Evolutionary conservation across 2,797 vertebrate species (phyloP), one percentile per base, ranked within the genome.

Genomic region (Synaphobranchus kaupii): DNA sequence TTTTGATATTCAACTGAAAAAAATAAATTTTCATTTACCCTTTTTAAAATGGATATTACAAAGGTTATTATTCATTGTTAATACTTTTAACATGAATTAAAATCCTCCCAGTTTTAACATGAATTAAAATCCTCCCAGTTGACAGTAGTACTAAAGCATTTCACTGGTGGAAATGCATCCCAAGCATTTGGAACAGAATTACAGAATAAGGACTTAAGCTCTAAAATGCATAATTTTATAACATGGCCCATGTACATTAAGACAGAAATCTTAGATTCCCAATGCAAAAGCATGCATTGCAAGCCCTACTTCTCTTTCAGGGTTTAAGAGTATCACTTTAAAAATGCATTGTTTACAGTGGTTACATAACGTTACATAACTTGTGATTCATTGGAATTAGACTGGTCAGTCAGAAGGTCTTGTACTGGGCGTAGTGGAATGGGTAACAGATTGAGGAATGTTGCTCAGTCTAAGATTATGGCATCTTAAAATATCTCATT

Each of bases 401-500:
- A 71, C 47, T 81, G 44, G 44, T 5, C 2, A 47, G 20, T 50
- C 47, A 22, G 8, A 47, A 20, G 73, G 44, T 81, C 25, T 81
- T 50, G 25, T 81, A n/a, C 1, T 81, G 6, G 15, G 39, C 47
- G 47, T 81, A 12, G 44, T 25, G 22, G 25, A 25, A 81, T 81
- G 20, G 13, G 50, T 60, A 86, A 68, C 13, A 8, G 12, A 83
- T 66, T 34, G 47, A 47, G 25, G 17, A 48, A 60, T 66, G 44
- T 86, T 86, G 44, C 10, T 86, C 15, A n/a, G 15, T 47, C 60
- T 12, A 44, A 63, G 85, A 66, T 83, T 39, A 48, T 83, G 86
- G 86, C 86, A 84, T 82, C 86, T 87, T 83, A 83, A 83, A 86
- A 81, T 60, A 39, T 63, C 47, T n/a, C 1, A 28, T 86, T 82